Conservation (phyloP, 2,113 vertebrate genomes). For the Lophura nycthemera region DNA sequence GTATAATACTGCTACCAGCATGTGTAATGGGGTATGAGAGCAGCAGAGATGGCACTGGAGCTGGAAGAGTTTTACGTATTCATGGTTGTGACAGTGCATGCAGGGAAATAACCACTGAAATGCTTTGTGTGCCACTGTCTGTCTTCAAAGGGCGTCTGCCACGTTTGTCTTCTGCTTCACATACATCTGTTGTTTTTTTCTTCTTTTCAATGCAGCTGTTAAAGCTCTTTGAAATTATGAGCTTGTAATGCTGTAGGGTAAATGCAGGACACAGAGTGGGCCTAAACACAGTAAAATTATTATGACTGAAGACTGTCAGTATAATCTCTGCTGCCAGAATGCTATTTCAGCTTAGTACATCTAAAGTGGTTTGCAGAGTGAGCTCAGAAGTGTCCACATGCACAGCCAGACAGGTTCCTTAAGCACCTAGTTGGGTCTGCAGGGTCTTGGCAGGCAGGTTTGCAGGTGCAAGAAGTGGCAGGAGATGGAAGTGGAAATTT, state of each 20-base stretch:
- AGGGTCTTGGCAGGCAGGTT: not conserved
- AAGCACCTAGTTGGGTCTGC: not conserved
- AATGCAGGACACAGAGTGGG: not conserved
- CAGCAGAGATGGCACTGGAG: not conserved
- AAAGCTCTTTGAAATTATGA: not conserved
- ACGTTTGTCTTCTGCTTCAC: not conserved
- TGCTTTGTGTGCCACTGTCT: not conserved
- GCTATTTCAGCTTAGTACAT: not conserved
- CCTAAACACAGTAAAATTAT: too few species aligned
- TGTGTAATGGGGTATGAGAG: fast-evolving
- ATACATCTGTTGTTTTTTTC: not conserved
- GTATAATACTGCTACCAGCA: not conserved
- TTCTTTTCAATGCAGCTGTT: not conserved
- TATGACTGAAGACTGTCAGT: not conserved
- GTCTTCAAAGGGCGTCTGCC: not conserved
- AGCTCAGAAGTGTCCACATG: not conserved
- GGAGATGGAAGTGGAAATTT: not conserved
- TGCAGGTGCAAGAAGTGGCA: slow-evolving; percentile 38
- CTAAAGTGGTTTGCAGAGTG: not conserved
- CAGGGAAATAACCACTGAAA: not conserved
- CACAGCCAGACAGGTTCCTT: not conserved
- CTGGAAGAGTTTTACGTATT: fast-evolving
- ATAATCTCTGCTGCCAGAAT: not conserved
- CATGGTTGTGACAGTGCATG: not conserved
- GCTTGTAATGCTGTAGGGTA: not conserved